These are phyloP conservation scores for Benitochromis conjunctus DNA, from an alignment of 2,113 vertebrate genomes.

Conservation along the genomic window DNA sequence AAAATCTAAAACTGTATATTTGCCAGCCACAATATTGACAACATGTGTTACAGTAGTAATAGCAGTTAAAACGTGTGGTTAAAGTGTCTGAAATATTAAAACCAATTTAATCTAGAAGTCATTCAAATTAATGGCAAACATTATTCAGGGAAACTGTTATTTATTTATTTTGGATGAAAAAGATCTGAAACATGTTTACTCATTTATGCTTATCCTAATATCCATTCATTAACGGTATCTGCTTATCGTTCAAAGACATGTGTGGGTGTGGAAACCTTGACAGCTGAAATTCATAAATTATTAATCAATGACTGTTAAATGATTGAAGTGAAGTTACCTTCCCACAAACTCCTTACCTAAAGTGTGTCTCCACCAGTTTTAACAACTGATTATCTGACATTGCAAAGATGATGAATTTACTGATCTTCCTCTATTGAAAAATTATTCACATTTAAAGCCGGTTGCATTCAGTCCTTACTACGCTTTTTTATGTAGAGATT, in stretches of 20 bases:
- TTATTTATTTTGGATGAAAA: neutral
- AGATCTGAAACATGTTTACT: neutral
- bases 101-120: neutral
- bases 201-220: neutral
- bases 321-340: neutral
- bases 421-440: neutral
- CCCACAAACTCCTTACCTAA: neutral
- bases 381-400: neutral
- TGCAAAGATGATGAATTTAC: neutral
- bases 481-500: neutral
- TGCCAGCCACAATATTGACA: neutral
- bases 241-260: neutral
- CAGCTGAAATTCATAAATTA: neutral
- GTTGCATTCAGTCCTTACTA: neutral
- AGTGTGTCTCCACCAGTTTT: neutral
- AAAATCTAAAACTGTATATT: neutral
- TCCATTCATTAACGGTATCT: neutral
- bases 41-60: neutral
- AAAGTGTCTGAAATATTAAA: neutral
- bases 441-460: neutral
- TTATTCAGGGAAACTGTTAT: neutral
- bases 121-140: neutral
- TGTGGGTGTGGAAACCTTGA: neutral
- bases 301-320: neutral
- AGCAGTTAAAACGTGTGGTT: neutral